Percentiles rank a stretch among this genome's conserved stretches.
Conservation (phyloP, 2,113 vertebrate species). For the Himantopus leucocephalus region DNA sequence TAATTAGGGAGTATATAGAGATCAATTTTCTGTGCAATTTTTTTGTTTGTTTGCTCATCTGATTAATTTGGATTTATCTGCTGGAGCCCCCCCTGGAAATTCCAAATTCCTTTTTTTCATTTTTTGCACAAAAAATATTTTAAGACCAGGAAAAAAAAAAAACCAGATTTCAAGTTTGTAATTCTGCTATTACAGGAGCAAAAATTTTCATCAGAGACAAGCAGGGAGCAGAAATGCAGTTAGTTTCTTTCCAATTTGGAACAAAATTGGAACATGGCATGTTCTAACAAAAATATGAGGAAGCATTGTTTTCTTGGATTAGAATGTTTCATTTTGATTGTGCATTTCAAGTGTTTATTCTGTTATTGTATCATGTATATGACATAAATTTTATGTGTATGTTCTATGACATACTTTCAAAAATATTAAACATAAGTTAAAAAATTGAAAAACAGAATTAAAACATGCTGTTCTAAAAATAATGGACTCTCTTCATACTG, state of each 20-base stretch:
- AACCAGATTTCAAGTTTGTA: neutral
- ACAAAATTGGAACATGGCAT: neutral
- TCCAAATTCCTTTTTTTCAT: neutral
- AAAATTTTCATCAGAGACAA: neutral
- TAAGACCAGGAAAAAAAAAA: neutral
- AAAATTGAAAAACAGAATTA: neutral
- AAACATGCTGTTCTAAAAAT: neutral
- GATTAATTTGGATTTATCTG: neutral
- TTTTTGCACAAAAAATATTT: neutral
- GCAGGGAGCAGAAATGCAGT: neutral
- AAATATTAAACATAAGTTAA: neutral
- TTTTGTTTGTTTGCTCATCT: neutral
- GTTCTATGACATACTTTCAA: neutral
- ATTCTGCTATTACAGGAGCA: neutral
- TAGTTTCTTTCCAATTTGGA: neutral
- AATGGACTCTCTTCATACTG: neutral
- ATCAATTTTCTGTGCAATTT: neutral
- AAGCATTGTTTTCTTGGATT: neutral
- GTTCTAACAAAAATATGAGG: neutral
- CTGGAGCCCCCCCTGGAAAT: neutral
- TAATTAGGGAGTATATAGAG: neutral
- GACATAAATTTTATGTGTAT: neutral
- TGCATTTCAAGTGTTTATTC: neutral
- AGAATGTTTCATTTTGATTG: neutral
- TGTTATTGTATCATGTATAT: neutral